Conservation (phyloP, 2,797 vertebrate genomes). For the Pteronotus mesoamericanus region DNA sequence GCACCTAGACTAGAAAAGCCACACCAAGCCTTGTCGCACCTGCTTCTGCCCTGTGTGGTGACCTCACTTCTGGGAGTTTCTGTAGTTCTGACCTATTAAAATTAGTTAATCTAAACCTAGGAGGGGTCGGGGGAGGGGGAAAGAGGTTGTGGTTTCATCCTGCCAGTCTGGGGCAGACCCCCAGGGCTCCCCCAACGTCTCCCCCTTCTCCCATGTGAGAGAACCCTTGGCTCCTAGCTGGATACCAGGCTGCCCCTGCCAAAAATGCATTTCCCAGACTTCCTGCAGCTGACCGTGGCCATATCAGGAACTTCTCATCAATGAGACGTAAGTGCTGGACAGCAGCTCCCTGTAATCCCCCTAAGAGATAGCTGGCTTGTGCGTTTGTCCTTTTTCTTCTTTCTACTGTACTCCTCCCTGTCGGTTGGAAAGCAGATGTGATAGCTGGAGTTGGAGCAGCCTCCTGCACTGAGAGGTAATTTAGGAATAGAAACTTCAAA, state of each 20-base stretch:
- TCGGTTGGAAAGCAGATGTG: background rate
- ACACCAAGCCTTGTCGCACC: background rate
- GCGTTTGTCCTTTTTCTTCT: background rate
- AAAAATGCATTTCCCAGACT: background rate
- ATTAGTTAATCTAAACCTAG: background rate
- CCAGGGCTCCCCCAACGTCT: background rate
- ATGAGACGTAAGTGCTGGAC: too few species aligned
- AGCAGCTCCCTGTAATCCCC: background rate
- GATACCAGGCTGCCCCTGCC: background rate
- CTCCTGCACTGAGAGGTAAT: background rate
- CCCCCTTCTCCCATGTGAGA: background rate
- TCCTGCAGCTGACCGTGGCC: background rate
- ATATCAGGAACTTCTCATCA: background rate
- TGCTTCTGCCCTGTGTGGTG: background rate
- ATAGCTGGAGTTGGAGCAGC: background rate
- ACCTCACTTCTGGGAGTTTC: background rate
- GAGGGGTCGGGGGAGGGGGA: fast-evolving
- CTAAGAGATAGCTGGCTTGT: background rate
- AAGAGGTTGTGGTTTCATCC: background rate
- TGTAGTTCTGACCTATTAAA: background rate
- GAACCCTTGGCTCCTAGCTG: background rate
- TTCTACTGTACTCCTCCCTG: background rate
- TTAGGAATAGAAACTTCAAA: background rate
- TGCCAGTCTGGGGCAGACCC: background rate
- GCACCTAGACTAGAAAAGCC: too few species aligned